phyloP scores from a whole-genome alignment of 2,113 vertebrate genomes.

The Neolamprologus modestus region DNA sequence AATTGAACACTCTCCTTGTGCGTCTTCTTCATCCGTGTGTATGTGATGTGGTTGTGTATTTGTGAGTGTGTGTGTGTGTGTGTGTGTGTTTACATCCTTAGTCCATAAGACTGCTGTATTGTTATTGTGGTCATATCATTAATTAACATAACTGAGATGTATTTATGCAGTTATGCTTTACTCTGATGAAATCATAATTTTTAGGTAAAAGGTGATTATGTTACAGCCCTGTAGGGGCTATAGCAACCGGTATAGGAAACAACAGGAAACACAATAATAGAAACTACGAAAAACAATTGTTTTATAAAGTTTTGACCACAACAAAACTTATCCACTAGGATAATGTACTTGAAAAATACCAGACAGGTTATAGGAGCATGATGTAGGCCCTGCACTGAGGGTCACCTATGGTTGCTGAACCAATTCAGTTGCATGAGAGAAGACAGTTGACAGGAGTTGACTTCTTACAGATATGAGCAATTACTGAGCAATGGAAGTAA shows the following conservation, averaged over 20 bases:
- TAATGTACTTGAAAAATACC: neutral
- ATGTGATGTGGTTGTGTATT: neutral
- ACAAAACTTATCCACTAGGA: neutral
- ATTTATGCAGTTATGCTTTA: neutral
- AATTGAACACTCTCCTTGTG: neutral
- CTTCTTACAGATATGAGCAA: neutral
- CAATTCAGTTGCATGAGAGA: neutral
- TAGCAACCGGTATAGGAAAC: fast-evolving
- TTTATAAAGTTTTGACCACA: neutral
- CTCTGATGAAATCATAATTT: neutral
- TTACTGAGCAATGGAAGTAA: neutral
- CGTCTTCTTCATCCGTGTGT: neutral
- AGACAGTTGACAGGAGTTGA: neutral
- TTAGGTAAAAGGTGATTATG: neutral
- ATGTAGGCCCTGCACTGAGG: neutral
- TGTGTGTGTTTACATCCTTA: neutral
- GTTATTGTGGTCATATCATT: neutral
- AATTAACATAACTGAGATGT: neutral
- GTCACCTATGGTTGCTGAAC: neutral
- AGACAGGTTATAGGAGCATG: neutral
- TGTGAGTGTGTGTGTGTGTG: neutral
- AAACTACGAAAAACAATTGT: fast-evolving
- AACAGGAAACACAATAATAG: neutral
- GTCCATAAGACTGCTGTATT: no score
- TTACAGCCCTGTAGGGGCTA: neutral